Percentiles rank a stretch among this genome's conserved stretches.
These are phyloP conservation scores for Ianthella basta DNA, from an alignment of 37 sponge, comb jelly and placozoan species.

Conservation along the genomic window DNA sequence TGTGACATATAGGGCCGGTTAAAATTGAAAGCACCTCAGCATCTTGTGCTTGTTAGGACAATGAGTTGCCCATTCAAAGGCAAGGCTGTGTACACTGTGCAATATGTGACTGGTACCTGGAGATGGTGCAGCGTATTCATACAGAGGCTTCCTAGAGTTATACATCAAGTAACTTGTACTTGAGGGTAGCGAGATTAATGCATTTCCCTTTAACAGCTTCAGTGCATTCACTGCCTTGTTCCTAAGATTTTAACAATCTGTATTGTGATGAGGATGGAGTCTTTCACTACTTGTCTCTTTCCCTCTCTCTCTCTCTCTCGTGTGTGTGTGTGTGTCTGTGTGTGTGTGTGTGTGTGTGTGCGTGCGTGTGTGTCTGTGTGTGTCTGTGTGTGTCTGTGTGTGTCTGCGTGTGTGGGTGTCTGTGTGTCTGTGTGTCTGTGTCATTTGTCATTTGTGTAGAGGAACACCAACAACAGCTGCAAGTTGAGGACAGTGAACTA, in stretches of 20 bases:
- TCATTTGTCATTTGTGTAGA: neutral
- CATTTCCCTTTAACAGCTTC: neutral
- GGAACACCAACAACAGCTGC: neutral
- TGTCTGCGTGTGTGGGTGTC: slow-evolving; percentile 27
- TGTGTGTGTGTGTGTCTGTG: neutral
- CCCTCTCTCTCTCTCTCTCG: neutral
- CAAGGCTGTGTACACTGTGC: too few species aligned
- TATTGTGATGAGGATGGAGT: neutral
- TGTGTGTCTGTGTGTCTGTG: slow-evolving; percentile 14
- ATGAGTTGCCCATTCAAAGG: too few species aligned
- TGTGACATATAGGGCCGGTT: too few species aligned
- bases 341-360: slow-evolving; percentile 28
- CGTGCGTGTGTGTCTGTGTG: slow-evolving; percentile 32
- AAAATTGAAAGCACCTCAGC: too few species aligned
- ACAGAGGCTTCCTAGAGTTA: too few species aligned
- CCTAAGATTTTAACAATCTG: slow-evolving; percentile 16
- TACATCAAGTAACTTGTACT: neutral
- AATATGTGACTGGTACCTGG: too few species aligned
- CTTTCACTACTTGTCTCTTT: neutral
- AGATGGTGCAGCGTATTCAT: too few species aligned
- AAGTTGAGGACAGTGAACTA: slow-evolving; percentile 2
- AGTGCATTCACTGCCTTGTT: neutral
- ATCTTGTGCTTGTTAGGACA: too few species aligned
- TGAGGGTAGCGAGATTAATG: neutral
- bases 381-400: slow-evolving; percentile 42